phyloP scores from a whole-genome alignment of 1,140 invertebrate genomes.

The Hycleus cichorii region DNA sequence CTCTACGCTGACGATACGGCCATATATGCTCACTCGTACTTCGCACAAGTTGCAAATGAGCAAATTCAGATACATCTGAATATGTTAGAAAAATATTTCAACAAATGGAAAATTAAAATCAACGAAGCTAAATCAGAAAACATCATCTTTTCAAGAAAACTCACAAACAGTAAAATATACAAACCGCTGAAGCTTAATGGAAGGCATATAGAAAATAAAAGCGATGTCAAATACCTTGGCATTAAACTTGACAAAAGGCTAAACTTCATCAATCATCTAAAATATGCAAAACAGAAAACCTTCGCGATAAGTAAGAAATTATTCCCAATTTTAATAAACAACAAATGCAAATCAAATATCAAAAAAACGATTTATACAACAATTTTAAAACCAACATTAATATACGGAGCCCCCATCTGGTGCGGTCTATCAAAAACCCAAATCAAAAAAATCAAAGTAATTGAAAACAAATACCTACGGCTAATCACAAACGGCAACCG shows the following conservation, averaged over 20 bases:
- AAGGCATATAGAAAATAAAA: not conserved
- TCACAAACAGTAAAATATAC: constrained; percentile 6
- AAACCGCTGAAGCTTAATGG: not conserved
- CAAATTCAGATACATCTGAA: constrained; percentile 32
- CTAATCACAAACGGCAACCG: not conserved
- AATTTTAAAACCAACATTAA: too few species aligned
- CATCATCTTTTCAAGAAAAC: constrained; percentile 18
- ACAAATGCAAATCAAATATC: too few species aligned
- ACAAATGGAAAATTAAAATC: constrained; percentile 31
- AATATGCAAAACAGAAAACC: too few species aligned
- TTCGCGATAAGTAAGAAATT: too few species aligned
- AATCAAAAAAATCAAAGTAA: too few species aligned
- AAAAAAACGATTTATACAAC: too few species aligned
- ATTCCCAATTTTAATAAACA: too few species aligned
- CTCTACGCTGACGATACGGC: constrained; percentile 19
- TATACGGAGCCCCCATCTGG: too few species aligned
- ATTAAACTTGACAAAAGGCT: not conserved
- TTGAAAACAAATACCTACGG: not conserved
- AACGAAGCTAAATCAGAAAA: constrained; percentile 31
- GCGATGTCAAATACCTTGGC: constrained; percentile 4
- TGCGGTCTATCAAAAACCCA: too few species aligned
- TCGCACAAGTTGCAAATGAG: constrained; percentile 26
- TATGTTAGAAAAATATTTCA: constrained; percentile 28
- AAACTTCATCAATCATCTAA: not conserved
- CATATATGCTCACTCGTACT: constrained; percentile 21